Base-by-base conservation (phyloP, 2,888 invertebrate species). In the Lasioglossum lativentre region DNA sequence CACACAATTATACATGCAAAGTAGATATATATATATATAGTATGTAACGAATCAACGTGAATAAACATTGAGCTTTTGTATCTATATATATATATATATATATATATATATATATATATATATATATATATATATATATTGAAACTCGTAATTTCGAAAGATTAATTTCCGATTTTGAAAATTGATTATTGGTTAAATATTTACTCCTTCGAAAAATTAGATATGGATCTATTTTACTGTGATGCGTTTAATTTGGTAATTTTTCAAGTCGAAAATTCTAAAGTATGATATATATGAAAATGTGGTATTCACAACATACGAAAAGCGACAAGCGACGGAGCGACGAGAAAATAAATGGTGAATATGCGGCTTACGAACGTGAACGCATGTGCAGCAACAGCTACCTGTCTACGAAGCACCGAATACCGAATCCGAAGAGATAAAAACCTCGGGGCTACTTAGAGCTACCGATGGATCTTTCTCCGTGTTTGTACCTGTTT, bases 391-490 rank as follows among this genome's bases (percentile, higher is more conserved):
- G 90, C 90, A 52, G 90, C 90, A 52, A 78, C 86, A 87, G 85
- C 90, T 87, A 87, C 88, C 86, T 86, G 86, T 86, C 87, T 86
- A 88, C 89, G 83, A 88, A 88, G 82, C 86, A 85, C 74, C 71
- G 83, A 90, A 84, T 88, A 85, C 74, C 68, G 83, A 90, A 84
- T 88, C 83, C 81, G 84, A 73, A 82, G 86, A 87, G 87, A 91
- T 87, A 84, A 88, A 89, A 89, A 92, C 87, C 85, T 88, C 87
- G 85, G 90, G 70, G 83, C 81, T 83, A 45, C 81, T 78, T 80
- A 84, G 86, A 88, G 80, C 84, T 90, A 90, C 90, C 92, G 91
- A 93, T 93, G 93, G 92, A 92, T 91, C 88, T 88, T 88, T 91
- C 86, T 86, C 88, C 86, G 91, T 93, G 92, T 93, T 93, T 93